Conservation (phyloP, 2,888 invertebrate species). For the Lydus trimaculatus region DNA sequence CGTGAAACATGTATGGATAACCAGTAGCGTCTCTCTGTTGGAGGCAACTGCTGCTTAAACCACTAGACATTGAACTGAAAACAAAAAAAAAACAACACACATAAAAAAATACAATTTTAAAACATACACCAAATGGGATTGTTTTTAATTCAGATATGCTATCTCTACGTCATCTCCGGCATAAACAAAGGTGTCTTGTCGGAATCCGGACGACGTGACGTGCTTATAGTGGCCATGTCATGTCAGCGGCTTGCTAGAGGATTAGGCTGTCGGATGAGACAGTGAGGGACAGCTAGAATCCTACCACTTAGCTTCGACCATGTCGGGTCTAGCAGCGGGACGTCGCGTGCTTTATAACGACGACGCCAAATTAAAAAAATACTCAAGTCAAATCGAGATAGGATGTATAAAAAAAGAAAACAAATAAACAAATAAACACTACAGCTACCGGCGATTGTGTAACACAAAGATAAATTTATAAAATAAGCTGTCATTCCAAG, state of each 20-base stretch:
- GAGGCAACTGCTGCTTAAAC: constrained; percentile 81
- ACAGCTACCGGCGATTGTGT: constrained; percentile 42
- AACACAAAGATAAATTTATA: constrained; percentile 8
- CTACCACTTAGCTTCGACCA: constrained; percentile 43
- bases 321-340: constrained; percentile 27
- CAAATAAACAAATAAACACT: constrained; percentile 34
- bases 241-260: constrained; percentile 53
- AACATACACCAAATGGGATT: background rate
- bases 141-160: constrained; percentile 12
- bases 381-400: background rate
- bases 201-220: constrained; percentile 54
- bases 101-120: constrained; percentile 4
- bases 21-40: constrained; percentile 78
- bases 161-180: constrained; percentile 28
- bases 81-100: constrained; percentile 39
- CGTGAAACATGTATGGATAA: constrained; percentile 91
- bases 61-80: constrained; percentile 85
- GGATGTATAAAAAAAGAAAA: constrained; percentile 5
- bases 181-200: constrained; percentile 53
- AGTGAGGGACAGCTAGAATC: constrained; percentile 46
- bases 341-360: constrained; percentile 25
- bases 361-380: constrained; percentile 16
- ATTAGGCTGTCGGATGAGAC: constrained; percentile 52
- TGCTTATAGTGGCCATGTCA: constrained; percentile 55
- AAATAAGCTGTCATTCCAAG: constrained; percentile 23